These are phyloP conservation scores for Drosophila neonasuta DNA, from an alignment of 2,888 invertebrate species.

Conservation along the genomic window DNA sequence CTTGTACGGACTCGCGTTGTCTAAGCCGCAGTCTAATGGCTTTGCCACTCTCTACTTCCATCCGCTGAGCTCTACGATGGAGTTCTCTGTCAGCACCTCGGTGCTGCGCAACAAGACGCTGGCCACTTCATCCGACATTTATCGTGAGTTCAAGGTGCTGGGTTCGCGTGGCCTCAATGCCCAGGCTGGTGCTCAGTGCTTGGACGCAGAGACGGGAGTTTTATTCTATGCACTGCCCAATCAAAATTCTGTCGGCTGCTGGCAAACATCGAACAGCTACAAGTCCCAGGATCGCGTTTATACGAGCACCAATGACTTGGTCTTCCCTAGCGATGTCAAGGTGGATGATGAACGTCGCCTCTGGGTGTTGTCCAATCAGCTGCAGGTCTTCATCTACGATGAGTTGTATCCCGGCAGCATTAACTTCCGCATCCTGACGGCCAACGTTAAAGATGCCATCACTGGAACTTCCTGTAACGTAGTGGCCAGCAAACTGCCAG, in stretches of 20 bases:
- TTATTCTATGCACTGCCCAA: constrained; percentile 89
- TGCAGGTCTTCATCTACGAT: constrained; percentile 88
- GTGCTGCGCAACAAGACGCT: constrained; percentile 85
- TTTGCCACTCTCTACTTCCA: constrained; percentile 90
- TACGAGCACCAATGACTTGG: constrained; percentile 87
- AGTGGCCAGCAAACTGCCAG: constrained; percentile 83
- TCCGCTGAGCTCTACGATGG: constrained; percentile 89
- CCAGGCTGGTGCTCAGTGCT: constrained; percentile 88
- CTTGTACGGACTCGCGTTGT: constrained; percentile 88
- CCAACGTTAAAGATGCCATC: constrained; percentile 87
- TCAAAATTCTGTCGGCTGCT: constrained; percentile 89
- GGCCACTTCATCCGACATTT: constrained; percentile 83
- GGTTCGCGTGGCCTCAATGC: constrained; percentile 88
- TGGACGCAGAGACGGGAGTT: constrained; percentile 88
- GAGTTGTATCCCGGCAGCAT: constrained; percentile 85
- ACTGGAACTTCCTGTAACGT: constrained; percentile 87
- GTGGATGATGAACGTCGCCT: constrained; percentile 87
- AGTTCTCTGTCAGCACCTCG: constrained; percentile 89
- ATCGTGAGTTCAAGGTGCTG: constrained; percentile 86
- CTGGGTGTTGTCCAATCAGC: constrained; percentile 89
- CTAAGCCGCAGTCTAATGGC: constrained; percentile 86
- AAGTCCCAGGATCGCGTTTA: constrained; percentile 88
- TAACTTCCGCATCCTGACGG: constrained; percentile 88
- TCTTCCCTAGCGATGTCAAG: constrained; percentile 90
- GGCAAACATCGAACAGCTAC: constrained; percentile 88